Base-by-base conservation (phyloP, 2,888 invertebrate genomes). In the Sipunculus nudus region DNA sequence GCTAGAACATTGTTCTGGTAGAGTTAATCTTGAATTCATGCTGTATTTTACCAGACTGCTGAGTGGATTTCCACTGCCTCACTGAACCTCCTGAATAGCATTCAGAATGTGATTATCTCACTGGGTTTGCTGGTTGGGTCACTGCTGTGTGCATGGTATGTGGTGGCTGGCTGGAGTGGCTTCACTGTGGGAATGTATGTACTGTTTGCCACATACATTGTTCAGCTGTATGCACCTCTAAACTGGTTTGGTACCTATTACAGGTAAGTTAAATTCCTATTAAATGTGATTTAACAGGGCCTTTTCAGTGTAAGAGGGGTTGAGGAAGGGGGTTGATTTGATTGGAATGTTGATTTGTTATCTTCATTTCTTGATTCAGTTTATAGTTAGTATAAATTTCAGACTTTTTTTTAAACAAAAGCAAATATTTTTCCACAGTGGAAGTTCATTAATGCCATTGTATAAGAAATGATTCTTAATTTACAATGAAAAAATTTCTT, bases 171-270 rank as follows among this genome's bases (percentile, higher is more conserved):
- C 19, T 49, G 13, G 19, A 10, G 28, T 49, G 86, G 87, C 3
- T 86, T 96, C 28, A 93, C 93, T 0, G 92, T 96, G 16, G 98
- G 99, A 28, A 96, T 97, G 81, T 99, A 96, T 82, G 95, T 96
- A 0, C 87, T 99, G 21, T 98, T 97, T 85, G 92, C 95, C 0
- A 92, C 94, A 1, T 99, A 98, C 78, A 90, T 98, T 23, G 89
- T 95, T 67, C 98, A 86, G 75, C 86, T 99, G 26, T 98, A 97
- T 79, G 92, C 93, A 61, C 98, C 98, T 0, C 86, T 99, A 52
- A 98, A 98, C 86, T 98, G 93, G 91, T 95, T 99, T 80, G 98
- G 98, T 29, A 97, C 96, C 2, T 97, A 96, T 78, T 99, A 99
- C 81, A 91, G 94, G 94, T 93, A 81, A 80, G 72, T 25, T 58